These are phyloP conservation scores for Perognathus longimembris DNA, from an alignment of 2,113 vertebrate genomes.

Conservation along the genomic window DNA sequence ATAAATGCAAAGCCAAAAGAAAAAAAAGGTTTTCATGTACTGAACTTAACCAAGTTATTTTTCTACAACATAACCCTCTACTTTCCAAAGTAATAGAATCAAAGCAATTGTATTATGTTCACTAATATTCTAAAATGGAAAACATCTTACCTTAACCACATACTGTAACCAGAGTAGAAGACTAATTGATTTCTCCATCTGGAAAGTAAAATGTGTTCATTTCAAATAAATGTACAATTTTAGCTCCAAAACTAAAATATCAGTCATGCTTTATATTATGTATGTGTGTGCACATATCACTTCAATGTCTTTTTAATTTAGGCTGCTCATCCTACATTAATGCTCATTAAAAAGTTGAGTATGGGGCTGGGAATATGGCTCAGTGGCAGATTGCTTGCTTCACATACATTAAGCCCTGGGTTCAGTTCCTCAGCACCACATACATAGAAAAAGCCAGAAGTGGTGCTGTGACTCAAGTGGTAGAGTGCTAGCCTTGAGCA, in stretches of 20 bases:
- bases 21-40: background rate
- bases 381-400: too few relatives aligned
- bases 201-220: constrained; percentile 29
- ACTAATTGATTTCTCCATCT: constrained; percentile 84
- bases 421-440: too few relatives aligned
- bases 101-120: background rate
- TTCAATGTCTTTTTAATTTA: constrained; percentile 26
- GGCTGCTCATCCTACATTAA: background rate
- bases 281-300: background rate
- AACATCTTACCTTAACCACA: constrained; percentile 85
- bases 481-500: too few relatives aligned
- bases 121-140: background rate
- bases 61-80: background rate
- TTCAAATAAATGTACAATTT: constrained; percentile 4
- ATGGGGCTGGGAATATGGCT: too few relatives aligned
- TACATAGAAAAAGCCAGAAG: too few relatives aligned
- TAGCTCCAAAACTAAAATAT: constrained; percentile 55
- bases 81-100: constrained; percentile 19
- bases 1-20: background rate
- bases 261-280: background rate
- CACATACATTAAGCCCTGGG: too few relatives aligned
- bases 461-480: too few relatives aligned
- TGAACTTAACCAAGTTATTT: background rate
- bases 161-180: constrained; percentile 80
- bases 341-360: too few relatives aligned